Conservation (phyloP, 1,140 invertebrate genomes). For the Cydia strobilella region DNA sequence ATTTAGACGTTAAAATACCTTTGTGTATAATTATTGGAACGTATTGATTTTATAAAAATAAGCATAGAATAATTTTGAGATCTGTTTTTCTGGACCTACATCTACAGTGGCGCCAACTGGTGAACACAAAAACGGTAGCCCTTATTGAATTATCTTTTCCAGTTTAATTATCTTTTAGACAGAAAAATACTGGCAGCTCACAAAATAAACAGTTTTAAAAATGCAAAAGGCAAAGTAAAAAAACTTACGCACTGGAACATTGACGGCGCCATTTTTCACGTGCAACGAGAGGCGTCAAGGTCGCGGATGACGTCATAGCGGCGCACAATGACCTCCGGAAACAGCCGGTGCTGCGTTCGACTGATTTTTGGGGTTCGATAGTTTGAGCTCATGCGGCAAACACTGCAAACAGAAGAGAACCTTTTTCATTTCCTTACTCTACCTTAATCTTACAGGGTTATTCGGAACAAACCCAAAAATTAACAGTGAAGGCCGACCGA, state of each 20-base stretch:
- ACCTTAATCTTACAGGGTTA: too few species aligned
- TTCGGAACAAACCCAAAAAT: too few species aligned
- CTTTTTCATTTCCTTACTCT: background rate
- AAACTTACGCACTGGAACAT: conserved; percentile 28
- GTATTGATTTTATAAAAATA: too few species aligned
- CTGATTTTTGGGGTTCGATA: background rate
- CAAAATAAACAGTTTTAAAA: background rate
- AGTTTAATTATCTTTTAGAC: background rate
- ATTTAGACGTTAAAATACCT: too few species aligned
- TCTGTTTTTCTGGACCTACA: too few species aligned
- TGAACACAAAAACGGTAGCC: too few species aligned
- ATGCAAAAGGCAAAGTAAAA: background rate
- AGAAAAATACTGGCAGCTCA: conserved; percentile 11
- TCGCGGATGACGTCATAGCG: conserved; percentile 69
- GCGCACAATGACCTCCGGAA: conserved; percentile 69
- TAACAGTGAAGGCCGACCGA: too few species aligned
- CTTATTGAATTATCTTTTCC: too few species aligned
- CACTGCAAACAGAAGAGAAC: conserved; percentile 3
- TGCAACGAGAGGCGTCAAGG: conserved; percentile 66
- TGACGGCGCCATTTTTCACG: conserved; percentile 62
- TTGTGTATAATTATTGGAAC: too few species aligned
- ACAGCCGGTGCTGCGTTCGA: conserved; percentile 44
- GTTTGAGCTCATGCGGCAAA: conserved; percentile 8
- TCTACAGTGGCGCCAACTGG: too few species aligned
- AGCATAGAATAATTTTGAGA: too few species aligned